Percentiles rank a stretch among this genome's conserved stretches.
Evolutionary conservation across 2,888 invertebrate species (phyloP).

Genomic region (Panorpa germanica): DNA sequence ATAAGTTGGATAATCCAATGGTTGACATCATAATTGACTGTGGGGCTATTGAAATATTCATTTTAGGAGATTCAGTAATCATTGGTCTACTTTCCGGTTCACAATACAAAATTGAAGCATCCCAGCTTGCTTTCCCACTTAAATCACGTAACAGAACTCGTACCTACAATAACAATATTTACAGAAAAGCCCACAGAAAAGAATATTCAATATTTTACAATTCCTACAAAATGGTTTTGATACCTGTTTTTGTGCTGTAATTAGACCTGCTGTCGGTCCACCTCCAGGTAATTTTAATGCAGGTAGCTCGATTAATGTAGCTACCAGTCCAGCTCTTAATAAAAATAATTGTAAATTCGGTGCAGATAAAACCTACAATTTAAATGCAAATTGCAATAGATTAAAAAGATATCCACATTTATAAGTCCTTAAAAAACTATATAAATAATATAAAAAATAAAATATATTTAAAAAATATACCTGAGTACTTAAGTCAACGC

Average conservation of each 20-base stretch:
- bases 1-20: conserved; percentile 28
- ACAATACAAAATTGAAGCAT: conserved; percentile 76
- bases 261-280: conserved; percentile 54
- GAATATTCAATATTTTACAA: conserved; percentile 13
- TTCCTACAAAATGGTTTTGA: too few relatives aligned
- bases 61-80: conserved; percentile 4
- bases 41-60: conserved; percentile 15
- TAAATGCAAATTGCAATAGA: too few relatives aligned
- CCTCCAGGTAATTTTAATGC: conserved; percentile 63
- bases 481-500: too few relatives aligned
- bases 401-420: too few relatives aligned
- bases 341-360: conserved; percentile 77
- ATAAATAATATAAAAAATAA: too few relatives aligned
- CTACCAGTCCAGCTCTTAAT: conserved; percentile 61
- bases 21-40: conserved; percentile 27
- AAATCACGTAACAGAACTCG: conserved; percentile 76
- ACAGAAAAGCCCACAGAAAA: conserved; percentile 13
- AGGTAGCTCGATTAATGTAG: conserved; percentile 79
- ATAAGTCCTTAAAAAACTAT: too few relatives aligned
- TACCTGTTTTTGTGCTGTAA: conserved; percentile 64
- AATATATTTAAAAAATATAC: too few relatives aligned
- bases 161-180: conserved; percentile 29
- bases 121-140: conserved; percentile 92
- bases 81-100: conserved; percentile 31
- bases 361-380: conserved; percentile 61